These are phyloP conservation scores for Pipistrellus pygmaeus DNA, from an alignment of 2,797 vertebrate genomes.

Conservation along the genomic window DNA sequence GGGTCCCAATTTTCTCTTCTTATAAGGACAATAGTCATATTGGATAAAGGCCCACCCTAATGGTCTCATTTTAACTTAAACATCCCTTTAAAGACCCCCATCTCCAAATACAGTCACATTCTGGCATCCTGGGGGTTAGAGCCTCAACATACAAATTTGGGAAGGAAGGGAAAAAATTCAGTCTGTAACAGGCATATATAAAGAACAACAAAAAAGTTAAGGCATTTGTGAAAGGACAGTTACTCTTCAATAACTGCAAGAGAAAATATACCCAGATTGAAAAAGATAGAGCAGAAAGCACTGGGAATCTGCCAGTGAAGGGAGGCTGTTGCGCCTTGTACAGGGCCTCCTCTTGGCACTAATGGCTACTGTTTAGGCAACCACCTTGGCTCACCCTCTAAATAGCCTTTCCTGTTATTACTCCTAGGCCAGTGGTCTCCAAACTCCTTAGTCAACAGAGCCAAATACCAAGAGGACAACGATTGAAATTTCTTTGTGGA, in stretches of 20 bases:
- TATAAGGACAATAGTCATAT: background rate
- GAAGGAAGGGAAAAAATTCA: background rate
- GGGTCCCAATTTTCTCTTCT: background rate
- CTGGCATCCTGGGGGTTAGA: background rate
- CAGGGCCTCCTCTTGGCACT: constrained; percentile 60
- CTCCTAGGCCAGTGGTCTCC: no score
- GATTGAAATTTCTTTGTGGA: no score
- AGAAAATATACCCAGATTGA: background rate
- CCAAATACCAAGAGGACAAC: no score
- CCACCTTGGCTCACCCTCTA: constrained; percentile 49
- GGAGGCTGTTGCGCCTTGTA: background rate
- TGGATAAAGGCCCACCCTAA: background rate
- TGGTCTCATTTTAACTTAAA: background rate
- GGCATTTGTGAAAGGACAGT: background rate
- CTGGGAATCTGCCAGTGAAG: background rate
- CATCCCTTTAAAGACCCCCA: background rate
- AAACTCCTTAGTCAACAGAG: no score
- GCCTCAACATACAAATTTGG: background rate
- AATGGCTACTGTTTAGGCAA: background rate
- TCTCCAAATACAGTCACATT: background rate
- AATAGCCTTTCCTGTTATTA: constrained; percentile 5
- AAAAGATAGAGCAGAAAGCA: background rate
- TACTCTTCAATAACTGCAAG: background rate
- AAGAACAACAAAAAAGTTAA: constrained; percentile 18
- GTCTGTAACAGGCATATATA: background rate